Base-by-base conservation (phyloP, 2,888 invertebrate genomes). In the Clanis bilineata region DNA sequence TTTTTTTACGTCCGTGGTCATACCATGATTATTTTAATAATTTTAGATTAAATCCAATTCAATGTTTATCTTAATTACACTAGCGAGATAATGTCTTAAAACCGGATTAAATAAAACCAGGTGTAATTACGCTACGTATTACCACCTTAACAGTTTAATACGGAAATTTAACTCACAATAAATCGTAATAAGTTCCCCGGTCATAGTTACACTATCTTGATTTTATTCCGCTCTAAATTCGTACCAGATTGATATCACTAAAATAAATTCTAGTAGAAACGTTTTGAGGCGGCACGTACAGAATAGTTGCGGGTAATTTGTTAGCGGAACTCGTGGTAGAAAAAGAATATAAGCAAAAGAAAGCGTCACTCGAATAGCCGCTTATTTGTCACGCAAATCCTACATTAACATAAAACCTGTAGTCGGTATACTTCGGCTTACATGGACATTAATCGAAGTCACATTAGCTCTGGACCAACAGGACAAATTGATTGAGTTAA, bases 401-500 rank as follows among this genome's bases (percentile, higher is more conserved):
- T 43, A 41, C 44, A 47, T 57, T 67, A 67, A 63, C 57, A 60
- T 64, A 44, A 15, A 58, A 43, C 23, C n/a, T 56, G 23, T 60
- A 41, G 12, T 45, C 43, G 39, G 36, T 18, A 47, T 45, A 25
- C 28, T 60, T 28, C 51, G 39, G 23, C 38, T 56, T 57, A 36
- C 28, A 65, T 65, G 64, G 59, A 62, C 65, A 68, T 71, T 65
- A 67, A 58, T 67, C 55, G 54, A 62, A 66, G 61, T 62, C 62
- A 62, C 56, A 57, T 61, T 57, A 57, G 60, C 60, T 58, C 36
- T 56, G 63, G 60, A 60, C 66, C 64, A 64, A 68, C 69, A 67
- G 60, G 56, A 62, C 60, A 61, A 68, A 72, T 74, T 72, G 68
- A 73, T 72, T 66, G 62, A 64, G 61, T 70, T 66, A 56, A 43